A percentile compares a stretch with the other conserved stretches of the same genome.
These are phyloP conservation scores for Plumapathes pennacea DNA, from an alignment of 92 coral and sea anemone genomes.

Conservation along the genomic window DNA sequence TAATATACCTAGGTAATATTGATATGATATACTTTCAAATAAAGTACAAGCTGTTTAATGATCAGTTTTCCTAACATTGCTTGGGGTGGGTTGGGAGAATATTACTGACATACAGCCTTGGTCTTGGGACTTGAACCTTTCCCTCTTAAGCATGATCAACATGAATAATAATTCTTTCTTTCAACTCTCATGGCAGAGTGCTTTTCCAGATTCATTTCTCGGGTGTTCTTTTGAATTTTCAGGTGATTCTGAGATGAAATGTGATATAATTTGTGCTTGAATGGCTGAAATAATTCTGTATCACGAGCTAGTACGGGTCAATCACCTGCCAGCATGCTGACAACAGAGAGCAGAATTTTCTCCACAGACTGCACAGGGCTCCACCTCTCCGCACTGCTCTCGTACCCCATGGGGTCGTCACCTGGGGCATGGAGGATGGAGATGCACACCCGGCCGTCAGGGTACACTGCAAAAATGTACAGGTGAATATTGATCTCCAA, in stretches of 20 bases:
- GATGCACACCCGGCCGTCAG: slow-evolving; percentile 98
- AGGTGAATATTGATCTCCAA: background rate
- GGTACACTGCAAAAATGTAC: slow-evolving; percentile 71
- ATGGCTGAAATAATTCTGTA: too few relatives aligned
- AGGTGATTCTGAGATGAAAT: background rate
- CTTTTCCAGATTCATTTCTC: background rate
- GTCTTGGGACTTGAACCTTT: too few relatives aligned
- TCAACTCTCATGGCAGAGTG: background rate
- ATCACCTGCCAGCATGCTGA: slow-evolving; percentile 98
- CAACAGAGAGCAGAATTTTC: slow-evolving; percentile 92
- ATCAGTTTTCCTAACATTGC: too few relatives aligned
- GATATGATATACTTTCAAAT: too few relatives aligned
- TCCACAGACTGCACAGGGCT: slow-evolving; percentile 99
- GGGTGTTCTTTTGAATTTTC: background rate
- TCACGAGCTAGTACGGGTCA: too few relatives aligned
- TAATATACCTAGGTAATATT: too few relatives aligned
- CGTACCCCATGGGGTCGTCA: slow-evolving; percentile 99
- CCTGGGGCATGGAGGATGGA: slow-evolving; percentile 99
- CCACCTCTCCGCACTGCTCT: slow-evolving; percentile 99
- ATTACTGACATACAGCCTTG: too few relatives aligned
- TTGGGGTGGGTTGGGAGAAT: too few relatives aligned
- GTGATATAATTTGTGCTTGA: background rate
- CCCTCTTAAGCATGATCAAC: too few relatives aligned
- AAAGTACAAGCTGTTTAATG: too few relatives aligned
- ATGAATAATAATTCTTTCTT: too few relatives aligned